Base-by-base conservation (phyloP, 2,888 invertebrate species). In the Rhamnusium bicolor region DNA sequence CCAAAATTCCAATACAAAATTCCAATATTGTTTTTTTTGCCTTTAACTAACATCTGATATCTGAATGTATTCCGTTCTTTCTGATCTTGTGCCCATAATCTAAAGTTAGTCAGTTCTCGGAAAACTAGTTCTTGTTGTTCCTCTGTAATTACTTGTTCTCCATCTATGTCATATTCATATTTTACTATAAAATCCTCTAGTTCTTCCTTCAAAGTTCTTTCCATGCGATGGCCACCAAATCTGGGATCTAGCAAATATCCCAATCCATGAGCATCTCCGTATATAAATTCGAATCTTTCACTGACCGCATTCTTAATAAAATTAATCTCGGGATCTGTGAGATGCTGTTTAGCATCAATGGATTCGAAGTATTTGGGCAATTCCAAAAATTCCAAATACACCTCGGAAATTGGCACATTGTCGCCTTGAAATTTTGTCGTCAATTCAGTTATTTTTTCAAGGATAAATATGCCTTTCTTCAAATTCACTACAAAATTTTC, bases 161-260 rank as follows among this genome's bases (percentile, higher is more conserved):
- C n/a, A n/a, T n/a, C n/a, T n/a, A n/a, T n/a, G 8, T 32, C 32
- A 7, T 32, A 7, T 7, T 32, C 8, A 32, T 7, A 8, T 7
- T 32, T 32, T 32, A 32, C 5, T 7, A 32, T 32, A 8, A 32
- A 32, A 32, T 32, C 32, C 32, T 32, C 32, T 32, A 32, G 8
- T 32, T 32, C 32, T 32, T 32, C 32, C 6, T 8, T 5, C 8
- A 32, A 8, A 32, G 32, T 8, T 49, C 40, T 67, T n/a, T 56
- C 67, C 53, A 67, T 67, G 32, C 56, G 54, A 40, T 53, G 16
- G 21, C 67, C 56, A 53, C 54, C 67, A 67, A 32, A 67, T 18
- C 66, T n/a, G 14, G 67, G 56, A 32, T 67, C 67, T 32, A 67
- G 46, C 4, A 67, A 27, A 40, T 67, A 67, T 56, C 56, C 56